Conservation (phyloP, 2,888 invertebrate species). For the Xylocampa areola region DNA sequence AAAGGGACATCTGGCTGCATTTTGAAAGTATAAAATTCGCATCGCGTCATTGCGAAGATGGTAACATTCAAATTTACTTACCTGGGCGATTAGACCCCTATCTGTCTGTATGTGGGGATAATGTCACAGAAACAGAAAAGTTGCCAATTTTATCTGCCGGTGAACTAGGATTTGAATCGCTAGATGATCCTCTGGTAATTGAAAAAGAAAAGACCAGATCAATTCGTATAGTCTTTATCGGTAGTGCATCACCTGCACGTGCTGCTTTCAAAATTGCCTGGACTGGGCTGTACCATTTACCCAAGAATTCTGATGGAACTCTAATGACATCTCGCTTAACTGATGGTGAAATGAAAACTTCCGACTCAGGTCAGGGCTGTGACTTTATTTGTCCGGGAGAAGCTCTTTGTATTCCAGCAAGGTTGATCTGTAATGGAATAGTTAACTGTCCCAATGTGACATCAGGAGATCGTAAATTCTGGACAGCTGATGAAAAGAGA, state of each 20-base stretch:
- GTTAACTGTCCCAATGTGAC: slow-evolving; percentile 95
- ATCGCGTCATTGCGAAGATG: slow-evolving; percentile 95
- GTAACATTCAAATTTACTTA: slow-evolving; percentile 95
- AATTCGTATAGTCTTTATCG: slow-evolving; percentile 93
- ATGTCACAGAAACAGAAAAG: slow-evolving; percentile 94
- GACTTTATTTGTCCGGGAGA: slow-evolving; percentile 97
- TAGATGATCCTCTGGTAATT: slow-evolving; percentile 88
- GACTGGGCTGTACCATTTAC: slow-evolving; percentile 96
- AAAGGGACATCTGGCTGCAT: slow-evolving; percentile 96
- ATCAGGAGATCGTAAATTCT: slow-evolving; percentile 83
- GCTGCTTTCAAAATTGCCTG: slow-evolving; percentile 97
- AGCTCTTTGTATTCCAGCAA: slow-evolving; percentile 95
- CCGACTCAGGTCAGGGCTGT: slow-evolving; percentile 90
- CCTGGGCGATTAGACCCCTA: slow-evolving; percentile 93
- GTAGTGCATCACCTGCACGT: slow-evolving; percentile 94
- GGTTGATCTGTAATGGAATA: slow-evolving; percentile 96
- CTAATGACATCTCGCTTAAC: slow-evolving; percentile 94
- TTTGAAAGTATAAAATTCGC: slow-evolving; percentile 96
- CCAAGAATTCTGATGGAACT: slow-evolving; percentile 95
- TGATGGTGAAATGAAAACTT: slow-evolving; percentile 85
- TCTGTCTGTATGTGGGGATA: slow-evolving; percentile 95
- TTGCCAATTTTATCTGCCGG: slow-evolving; percentile 94
- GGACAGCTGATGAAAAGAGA: slow-evolving; percentile 85
- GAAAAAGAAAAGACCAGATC: slow-evolving; percentile 91
- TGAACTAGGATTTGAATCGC: slow-evolving; percentile 92